phyloP scores from a whole-genome alignment of 2,113 vertebrate genomes.

The Puntigrus tetrazona region DNA sequence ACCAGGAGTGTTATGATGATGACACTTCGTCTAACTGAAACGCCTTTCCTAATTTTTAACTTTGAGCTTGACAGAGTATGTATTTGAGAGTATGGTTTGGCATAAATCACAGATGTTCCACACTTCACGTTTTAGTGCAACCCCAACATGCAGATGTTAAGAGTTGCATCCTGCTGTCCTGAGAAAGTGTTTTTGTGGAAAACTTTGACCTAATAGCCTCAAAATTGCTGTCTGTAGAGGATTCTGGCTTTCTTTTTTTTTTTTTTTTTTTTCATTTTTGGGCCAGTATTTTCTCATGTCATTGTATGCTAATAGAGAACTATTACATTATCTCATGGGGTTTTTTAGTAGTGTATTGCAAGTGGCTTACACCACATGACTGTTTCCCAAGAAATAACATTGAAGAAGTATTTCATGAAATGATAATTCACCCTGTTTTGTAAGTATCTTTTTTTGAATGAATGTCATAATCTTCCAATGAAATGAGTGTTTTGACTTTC shows the following conservation, averaged over 20 bases:
- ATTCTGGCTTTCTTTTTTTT: background rate
- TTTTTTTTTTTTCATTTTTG: background rate
- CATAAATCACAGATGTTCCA: background rate
- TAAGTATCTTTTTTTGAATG: background rate
- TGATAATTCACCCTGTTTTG: background rate
- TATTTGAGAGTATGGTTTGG: background rate
- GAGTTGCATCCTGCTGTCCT: slow-evolving; percentile 25
- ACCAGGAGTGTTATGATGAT: background rate
- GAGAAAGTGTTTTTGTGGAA: slow-evolving; percentile 44
- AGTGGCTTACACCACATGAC: background rate
- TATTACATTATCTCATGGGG: too few species aligned
- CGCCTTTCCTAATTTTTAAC: background rate
- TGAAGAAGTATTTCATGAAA: background rate
- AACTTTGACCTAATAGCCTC: slow-evolving; percentile 33
- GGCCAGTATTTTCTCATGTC: slow-evolving; percentile 8
- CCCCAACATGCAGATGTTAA: background rate
- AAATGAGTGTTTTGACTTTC: too few species aligned
- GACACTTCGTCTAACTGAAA: background rate
- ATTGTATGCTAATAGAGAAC: background rate
- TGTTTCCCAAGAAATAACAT: background rate
- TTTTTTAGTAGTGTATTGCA: background rate
- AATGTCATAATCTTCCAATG: background rate
- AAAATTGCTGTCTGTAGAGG: background rate
- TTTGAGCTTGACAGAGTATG: background rate
- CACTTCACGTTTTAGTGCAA: background rate